Evolutionary conservation across 2,888 invertebrate genomes (phyloP).

Genomic region (Digitonthophagus gazella): DNA sequence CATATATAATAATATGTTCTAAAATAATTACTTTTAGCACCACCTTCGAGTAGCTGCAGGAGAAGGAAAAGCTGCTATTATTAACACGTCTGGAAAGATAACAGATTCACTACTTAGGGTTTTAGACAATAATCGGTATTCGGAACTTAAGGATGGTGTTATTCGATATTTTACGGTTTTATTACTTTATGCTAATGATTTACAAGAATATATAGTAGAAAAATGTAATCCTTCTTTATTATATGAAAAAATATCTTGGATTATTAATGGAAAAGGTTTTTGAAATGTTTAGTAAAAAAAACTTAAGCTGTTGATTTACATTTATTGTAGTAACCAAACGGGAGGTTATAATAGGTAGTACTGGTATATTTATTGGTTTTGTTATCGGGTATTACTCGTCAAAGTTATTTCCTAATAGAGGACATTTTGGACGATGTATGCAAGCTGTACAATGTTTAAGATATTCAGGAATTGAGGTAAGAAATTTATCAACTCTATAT

Average conservation of each 20-base stretch:
- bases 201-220: slow-evolving; percentile 35
- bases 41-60: slow-evolving; percentile 41
- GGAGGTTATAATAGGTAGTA: slow-evolving; percentile 50
- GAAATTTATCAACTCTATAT: no score
- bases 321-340: slow-evolving; percentile 47
- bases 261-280: slow-evolving; percentile 32
- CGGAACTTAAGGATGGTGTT: neutral
- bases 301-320: slow-evolving; percentile 28
- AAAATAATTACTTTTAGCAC: slow-evolving; percentile 40
- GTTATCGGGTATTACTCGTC: slow-evolving; percentile 51
- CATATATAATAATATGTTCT: slow-evolving; percentile 9
- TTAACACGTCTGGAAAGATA: slow-evolving; percentile 38
- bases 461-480: slow-evolving; percentile 53
- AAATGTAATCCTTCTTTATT: slow-evolving; percentile 20
- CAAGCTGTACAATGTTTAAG: slow-evolving; percentile 53
- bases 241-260: slow-evolving; percentile 31
- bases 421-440: slow-evolving; percentile 49
- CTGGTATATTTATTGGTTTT: slow-evolving; percentile 51
- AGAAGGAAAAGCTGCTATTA: slow-evolving; percentile 42
- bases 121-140: slow-evolving; percentile 38
- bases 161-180: neutral
- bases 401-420: slow-evolving; percentile 42
- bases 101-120: slow-evolving; percentile 36
- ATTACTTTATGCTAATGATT: neutral
- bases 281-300: neutral